phyloP scores from a whole-genome alignment of 2,888 invertebrate genomes.

The Operophtera brumata region DNA sequence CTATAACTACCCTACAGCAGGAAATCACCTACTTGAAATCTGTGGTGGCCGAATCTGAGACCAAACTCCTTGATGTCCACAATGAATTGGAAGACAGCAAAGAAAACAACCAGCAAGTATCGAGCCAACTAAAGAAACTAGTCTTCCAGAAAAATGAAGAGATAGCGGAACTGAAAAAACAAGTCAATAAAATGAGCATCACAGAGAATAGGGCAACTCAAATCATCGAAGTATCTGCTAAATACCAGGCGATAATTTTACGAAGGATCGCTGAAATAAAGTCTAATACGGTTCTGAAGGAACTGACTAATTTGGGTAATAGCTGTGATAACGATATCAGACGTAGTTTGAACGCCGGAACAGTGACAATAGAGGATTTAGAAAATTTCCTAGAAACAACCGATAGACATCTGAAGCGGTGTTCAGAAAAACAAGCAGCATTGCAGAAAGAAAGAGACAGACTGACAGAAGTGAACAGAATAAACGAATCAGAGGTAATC shows the following conservation, averaged over 20 bases:
- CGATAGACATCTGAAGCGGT: constrained; percentile 63
- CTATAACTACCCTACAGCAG: constrained; percentile 63
- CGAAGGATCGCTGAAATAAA: constrained; percentile 72
- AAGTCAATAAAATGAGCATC: constrained; percentile 64
- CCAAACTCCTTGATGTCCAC: constrained; percentile 61
- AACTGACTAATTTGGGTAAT: constrained; percentile 69
- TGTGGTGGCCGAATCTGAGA: constrained; percentile 68
- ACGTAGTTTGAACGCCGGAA: constrained; percentile 58
- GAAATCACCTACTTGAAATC: constrained; percentile 66
- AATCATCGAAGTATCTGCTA: constrained; percentile 72
- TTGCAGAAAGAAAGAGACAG: constrained; percentile 69
- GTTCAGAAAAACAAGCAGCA: constrained; percentile 61
- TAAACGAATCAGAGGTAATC: constrained; percentile 69
- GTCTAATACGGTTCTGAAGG: constrained; percentile 65
- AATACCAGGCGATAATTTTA: constrained; percentile 72
- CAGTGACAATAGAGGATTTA: constrained; percentile 70
- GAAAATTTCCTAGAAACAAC: constrained; percentile 74
- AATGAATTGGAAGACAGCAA: constrained; percentile 63
- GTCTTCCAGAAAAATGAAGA: constrained; percentile 72
- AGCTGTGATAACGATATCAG: constrained; percentile 58
- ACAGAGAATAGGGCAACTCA: constrained; percentile 67
- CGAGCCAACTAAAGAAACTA: constrained; percentile 66
- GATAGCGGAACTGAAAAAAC: constrained; percentile 66
- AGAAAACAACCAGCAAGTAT: constrained; percentile 65
- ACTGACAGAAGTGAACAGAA: constrained; percentile 62